These are phyloP conservation scores for Gymnosoma rotundatum DNA, from an alignment of 2,888 invertebrate genomes.

Conservation along the genomic window DNA sequence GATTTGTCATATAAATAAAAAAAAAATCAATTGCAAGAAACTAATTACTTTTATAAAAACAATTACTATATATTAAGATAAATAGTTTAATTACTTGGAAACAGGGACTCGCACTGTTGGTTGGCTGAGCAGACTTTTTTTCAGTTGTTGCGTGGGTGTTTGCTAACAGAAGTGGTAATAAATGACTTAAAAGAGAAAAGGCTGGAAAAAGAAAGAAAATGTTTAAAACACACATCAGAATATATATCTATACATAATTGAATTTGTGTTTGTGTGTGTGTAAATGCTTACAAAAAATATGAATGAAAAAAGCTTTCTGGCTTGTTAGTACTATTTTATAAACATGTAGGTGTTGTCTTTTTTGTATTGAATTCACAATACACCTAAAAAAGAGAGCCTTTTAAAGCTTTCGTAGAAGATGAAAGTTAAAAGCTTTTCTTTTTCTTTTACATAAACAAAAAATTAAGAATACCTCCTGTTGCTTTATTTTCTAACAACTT, in stretches of 20 bases:
- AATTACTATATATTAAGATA: slow-evolving; percentile 1
- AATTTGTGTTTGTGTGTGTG: not conserved
- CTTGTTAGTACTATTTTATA: not conserved
- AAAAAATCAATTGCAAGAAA: slow-evolving; percentile 31
- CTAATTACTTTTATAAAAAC: slow-evolving; percentile 7
- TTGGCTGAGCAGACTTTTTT: not conserved
- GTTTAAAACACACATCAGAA: not conserved
- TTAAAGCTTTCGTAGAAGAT: slow-evolving; percentile 53
- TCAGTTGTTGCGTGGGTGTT: slow-evolving; percentile 46
- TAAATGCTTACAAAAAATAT: slow-evolving; percentile 17
- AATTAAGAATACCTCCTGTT: slow-evolving; percentile 65
- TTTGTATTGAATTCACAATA: not conserved
- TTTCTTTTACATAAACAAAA: not conserved
- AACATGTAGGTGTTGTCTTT: slow-evolving; percentile 46
- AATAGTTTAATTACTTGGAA: slow-evolving; percentile 10
- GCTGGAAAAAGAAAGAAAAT: slow-evolving; percentile 18
- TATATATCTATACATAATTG: not conserved
- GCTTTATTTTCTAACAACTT: slow-evolving; percentile 64
- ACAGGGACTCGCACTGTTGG: not conserved
- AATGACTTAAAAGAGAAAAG: not conserved
- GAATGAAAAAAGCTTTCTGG: slow-evolving; percentile 41
- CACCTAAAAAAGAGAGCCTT: slow-evolving; percentile 1
- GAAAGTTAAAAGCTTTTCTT: slow-evolving; percentile 42
- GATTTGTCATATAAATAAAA: slow-evolving; percentile 10
- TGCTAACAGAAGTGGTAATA: slow-evolving; percentile 1